Base-by-base conservation (phyloP, 2,797 vertebrate genomes). In the Enteromius paludinosus region DNA sequence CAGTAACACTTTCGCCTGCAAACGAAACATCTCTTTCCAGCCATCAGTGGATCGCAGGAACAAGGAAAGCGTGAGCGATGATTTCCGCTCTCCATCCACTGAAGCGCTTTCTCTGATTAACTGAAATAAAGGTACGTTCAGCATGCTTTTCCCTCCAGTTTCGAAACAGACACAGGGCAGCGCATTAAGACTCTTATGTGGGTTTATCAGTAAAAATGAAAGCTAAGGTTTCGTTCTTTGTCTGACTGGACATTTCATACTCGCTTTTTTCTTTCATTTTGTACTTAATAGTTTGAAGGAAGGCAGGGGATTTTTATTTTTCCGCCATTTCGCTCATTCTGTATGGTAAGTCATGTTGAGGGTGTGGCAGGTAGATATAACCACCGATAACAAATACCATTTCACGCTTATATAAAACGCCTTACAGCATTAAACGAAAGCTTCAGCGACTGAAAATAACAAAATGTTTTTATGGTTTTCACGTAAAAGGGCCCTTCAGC, bases 1-100 rank as follows among this genome's bases (percentile, higher is more conserved):
- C 88, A 86, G 86, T 85, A 94, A 92, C 41, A 68, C 92, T 93
- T 93, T 95, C 91, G 87, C 91, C 93, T 95, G 93, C 93, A 95
- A 95, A 86, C 88, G 81, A 95, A 94, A 91, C 84, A 59, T 88
- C 91, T 88, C 89, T 94, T 93, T 91, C 89, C 54, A 78, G 90
- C 91, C 81, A 88, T 84, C 89, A 87, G 86, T 91, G 93, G 90
- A 91, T 85, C 91, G 89, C 93, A 91, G 91, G 92, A 91, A 93
- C 92, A 92, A 94, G 85, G 92, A 94, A 94, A 88, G 93, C 93
- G 93, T 93, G 93, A 90, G 72, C 89, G 90, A 92, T 72, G 90
- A 87, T 92, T 92, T 92, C 90, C 88, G 88, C 91, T 88, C 71
- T 72, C 85, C 79, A 64, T 84, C 83, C 89, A 87, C 90, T 89